These are phyloP conservation scores for Neopipo cinnamomea DNA, from an alignment of 2,113 vertebrate species.

Conservation along the genomic window DNA sequence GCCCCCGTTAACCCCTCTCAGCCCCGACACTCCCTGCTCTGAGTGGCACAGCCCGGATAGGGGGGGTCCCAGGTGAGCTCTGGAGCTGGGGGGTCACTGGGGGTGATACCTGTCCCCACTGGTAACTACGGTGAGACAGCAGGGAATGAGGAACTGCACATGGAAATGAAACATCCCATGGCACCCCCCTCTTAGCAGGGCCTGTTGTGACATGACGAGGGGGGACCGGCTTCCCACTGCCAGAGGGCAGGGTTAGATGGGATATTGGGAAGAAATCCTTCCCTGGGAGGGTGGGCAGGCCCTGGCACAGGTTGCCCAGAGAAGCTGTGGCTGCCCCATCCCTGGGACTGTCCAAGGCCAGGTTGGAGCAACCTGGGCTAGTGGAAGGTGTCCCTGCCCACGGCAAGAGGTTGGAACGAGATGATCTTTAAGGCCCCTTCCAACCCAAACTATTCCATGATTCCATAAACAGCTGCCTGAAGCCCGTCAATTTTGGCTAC, in stretches of 20 bases:
- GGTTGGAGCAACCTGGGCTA: accelerated
- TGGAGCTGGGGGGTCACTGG: background rate
- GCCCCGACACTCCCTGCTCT: accelerated
- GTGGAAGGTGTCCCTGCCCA: background rate
- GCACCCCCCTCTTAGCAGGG: background rate
- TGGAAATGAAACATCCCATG: background rate
- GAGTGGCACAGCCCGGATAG: accelerated
- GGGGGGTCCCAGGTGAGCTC: background rate
- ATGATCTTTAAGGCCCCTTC: background rate
- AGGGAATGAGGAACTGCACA: background rate
- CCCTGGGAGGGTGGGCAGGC: background rate
- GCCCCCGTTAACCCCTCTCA: background rate
- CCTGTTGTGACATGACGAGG: background rate
- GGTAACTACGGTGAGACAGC: accelerated
- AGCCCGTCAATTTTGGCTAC: background rate
- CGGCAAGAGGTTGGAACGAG: background rate
- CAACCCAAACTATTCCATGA: background rate
- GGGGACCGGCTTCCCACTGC: background rate
- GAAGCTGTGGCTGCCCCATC: background rate
- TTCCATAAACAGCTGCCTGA: background rate
- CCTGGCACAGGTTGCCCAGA: background rate
- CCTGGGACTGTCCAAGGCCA: background rate
- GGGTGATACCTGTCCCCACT: background rate
- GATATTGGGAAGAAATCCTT: background rate
- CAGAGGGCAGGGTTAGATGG: background rate